phyloP scores from a whole-genome alignment of 2,888 invertebrate genomes.

The Oscheius myriophilus region DNA sequence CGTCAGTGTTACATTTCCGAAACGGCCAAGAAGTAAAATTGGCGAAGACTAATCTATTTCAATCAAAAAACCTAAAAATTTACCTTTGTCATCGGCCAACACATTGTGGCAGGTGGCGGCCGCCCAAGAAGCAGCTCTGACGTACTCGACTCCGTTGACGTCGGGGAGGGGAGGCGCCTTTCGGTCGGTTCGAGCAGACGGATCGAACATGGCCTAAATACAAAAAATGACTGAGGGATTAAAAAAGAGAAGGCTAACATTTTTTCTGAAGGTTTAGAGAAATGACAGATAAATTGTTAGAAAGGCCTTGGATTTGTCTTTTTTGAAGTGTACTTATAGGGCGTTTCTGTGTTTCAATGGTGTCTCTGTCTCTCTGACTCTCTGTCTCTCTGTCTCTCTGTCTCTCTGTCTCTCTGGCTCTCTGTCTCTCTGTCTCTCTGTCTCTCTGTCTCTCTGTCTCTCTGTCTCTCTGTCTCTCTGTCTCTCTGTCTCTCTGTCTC shows the following conservation, averaged over 20 bases:
- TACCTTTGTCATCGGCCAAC: slow-evolving; percentile 65
- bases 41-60: too few relatives aligned
- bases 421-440: neutral
- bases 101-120: slow-evolving; percentile 61
- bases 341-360: neutral
- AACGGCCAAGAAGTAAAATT: too few relatives aligned
- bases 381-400: neutral
- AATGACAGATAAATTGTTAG: too few relatives aligned
- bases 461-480: neutral
- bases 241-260: neutral
- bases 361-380: neutral
- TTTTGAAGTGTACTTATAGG: too few relatives aligned
- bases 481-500: neutral
- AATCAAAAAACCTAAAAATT: too few relatives aligned
- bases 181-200: slow-evolving; percentile 33
- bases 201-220: slow-evolving; percentile 44
- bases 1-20: too few relatives aligned
- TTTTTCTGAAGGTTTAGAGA: too few relatives aligned
- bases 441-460: neutral
- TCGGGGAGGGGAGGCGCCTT: slow-evolving; percentile 44
- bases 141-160: slow-evolving; percentile 62
- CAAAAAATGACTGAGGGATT: neutral
- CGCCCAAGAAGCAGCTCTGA: slow-evolving; percentile 67
- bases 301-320: too few relatives aligned
- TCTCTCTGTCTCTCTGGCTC: neutral